These are phyloP conservation scores for Disparrhopalites patrizii DNA, from an alignment of 2,888 invertebrate species.

Conservation along the genomic window DNA sequence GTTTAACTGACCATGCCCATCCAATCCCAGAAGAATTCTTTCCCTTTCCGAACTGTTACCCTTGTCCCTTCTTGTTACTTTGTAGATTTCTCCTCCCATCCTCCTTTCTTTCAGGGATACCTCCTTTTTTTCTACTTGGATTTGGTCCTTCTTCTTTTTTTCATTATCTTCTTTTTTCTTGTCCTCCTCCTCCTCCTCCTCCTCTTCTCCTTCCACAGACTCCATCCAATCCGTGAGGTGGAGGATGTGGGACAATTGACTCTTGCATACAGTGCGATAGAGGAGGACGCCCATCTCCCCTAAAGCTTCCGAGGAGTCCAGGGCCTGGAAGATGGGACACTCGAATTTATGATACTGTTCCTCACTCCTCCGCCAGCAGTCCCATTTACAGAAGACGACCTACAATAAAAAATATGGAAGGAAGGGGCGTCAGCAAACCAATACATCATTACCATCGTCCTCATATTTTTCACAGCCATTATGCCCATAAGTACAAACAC, in stretches of 20 bases:
- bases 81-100: too few species aligned
- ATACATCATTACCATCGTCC: slow-evolving; percentile 19
- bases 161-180: background rate
- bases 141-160: background rate
- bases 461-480: background rate
- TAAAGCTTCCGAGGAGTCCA: slow-evolving; percentile 43
- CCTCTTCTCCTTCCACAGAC: slow-evolving; percentile 15
- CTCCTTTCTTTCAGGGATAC: too few species aligned
- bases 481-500: background rate
- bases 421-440: slow-evolving; percentile 23
- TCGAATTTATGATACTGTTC: slow-evolving; percentile 53
- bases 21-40: slow-evolving; percentile 27
- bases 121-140: background rate
- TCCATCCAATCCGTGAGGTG: background rate
- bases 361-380: slow-evolving; percentile 51
- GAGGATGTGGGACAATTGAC: background rate
- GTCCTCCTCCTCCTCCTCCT: slow-evolving; percentile 1
- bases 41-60: slow-evolving; percentile 12
- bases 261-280: slow-evolving; percentile 45
- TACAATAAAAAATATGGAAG: too few species aligned
- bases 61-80: too few species aligned
- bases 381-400: slow-evolving; percentile 53
- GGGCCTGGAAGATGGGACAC: slow-evolving; percentile 50
- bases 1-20: slow-evolving; percentile 32
- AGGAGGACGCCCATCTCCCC: slow-evolving; percentile 49